Percentiles rank a stretch among this genome's conserved stretches.
These are phyloP conservation scores for Todiramphus chloris DNA, from an alignment of 2,113 vertebrate species.

Conservation along the genomic window DNA sequence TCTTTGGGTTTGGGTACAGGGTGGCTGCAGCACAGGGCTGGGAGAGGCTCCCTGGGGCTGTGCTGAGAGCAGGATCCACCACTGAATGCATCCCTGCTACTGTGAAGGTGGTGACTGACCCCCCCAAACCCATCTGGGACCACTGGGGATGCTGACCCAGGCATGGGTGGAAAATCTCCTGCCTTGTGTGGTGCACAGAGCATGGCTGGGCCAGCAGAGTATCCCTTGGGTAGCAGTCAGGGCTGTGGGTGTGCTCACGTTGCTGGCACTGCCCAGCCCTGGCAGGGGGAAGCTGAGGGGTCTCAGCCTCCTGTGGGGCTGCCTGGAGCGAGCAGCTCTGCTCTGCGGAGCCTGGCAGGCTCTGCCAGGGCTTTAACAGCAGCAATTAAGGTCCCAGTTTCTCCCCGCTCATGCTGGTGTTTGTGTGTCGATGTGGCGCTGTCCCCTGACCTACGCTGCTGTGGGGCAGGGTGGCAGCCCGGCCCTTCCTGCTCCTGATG, in stretches of 20 bases:
- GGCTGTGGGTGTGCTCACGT: too few relatives aligned
- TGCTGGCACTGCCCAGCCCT: accelerated
- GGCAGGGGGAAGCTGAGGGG: accelerated
- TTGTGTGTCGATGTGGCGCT: accelerated
- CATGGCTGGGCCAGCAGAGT: not conserved
- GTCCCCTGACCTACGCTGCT: not conserved
- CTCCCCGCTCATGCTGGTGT: not conserved
- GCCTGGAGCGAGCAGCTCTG: not conserved
- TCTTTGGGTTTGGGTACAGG: accelerated
- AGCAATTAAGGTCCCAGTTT: not conserved
- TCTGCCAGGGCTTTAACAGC: not conserved
- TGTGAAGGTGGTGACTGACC: accelerated
- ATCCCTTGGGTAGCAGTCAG: accelerated
- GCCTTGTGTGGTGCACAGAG: not conserved
- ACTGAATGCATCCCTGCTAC: not conserved
- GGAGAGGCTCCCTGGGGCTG: not conserved
- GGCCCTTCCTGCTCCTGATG: not conserved
- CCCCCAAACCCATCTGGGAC: not conserved
- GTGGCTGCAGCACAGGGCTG: not conserved
- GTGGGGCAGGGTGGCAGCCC: not conserved
- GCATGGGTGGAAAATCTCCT: not conserved
- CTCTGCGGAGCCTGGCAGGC: not conserved
- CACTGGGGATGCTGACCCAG: not conserved
- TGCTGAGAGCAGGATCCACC: accelerated
- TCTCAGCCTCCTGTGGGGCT: not conserved